Base-by-base conservation (phyloP, 2,113 vertebrate species). In the Egretta garzetta region DNA sequence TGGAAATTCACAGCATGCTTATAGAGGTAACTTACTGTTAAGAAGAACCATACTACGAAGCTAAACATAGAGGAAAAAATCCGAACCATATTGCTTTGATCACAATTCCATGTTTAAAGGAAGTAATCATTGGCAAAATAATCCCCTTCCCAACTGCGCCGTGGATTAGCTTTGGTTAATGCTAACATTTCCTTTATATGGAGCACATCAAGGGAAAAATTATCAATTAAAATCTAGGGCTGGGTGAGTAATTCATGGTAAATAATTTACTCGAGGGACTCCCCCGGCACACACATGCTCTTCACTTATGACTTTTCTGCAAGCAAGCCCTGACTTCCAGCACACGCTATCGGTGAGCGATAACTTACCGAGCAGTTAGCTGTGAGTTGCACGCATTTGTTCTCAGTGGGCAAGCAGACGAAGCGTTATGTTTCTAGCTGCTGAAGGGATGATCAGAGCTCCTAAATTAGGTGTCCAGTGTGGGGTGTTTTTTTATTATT, bases 91-190 rank as follows among this genome's bases (percentile, higher is more conserved):
- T 96, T 97, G 87, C 93, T 96, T 97, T 95, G 93, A 93, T 94
- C 89, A 82, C 79, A 88, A 86, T 94, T 80, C 91, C 86, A 60
- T 45, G 55, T 88, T 93, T 93, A 90, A 93, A 95, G 91, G 83
- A 96, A 92, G 67, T 59, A 94, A 95, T 95, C 72, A 89, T 6
- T 81, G 97, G 93, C 91, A 91, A 97, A 97, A 95, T 93, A 93
- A 97, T 97, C 93, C 94, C 74, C 81, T 94, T 94, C 70, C 91
- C 96, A 90, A 66, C 91, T 10, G 87, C 0, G 32, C 84, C 1
- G 5, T 67, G 91, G 89, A 96, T 97, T 90, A 97, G 74, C 91
- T 95, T 90, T 94, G 89, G 91, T 90, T 96, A 96, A 94, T 84
- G 85, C 88, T 95, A 81, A 93, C 74, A 26, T 62, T 85, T 66